phyloP scores from a whole-genome alignment of 2,113 vertebrate species.

The cattle (Bos taurus) region ARS-UCD2.0 NC_037345.1:63146501-63147000 shows the following conservation, averaged over 20 bases:
- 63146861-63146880: background rate
- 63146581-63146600: background rate
- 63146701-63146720: background rate
- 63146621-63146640: background rate
- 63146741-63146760: background rate
- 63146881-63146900: background rate
- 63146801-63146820: background rate
- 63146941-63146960: background rate
- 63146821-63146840: background rate
- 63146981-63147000: background rate
- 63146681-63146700: background rate
- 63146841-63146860: background rate
- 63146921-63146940: background rate
- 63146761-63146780: background rate
- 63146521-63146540: fast-evolving
- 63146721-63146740: background rate
- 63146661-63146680: background rate
- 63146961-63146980: background rate
- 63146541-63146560: background rate
- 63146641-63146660: background rate
- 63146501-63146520: background rate
- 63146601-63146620: background rate
- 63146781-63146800: background rate
- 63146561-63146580: background rate
- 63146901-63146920: background rate